phyloP scores from a whole-genome alignment of 2,888 invertebrate species.

The Plebejus anna region DNA sequence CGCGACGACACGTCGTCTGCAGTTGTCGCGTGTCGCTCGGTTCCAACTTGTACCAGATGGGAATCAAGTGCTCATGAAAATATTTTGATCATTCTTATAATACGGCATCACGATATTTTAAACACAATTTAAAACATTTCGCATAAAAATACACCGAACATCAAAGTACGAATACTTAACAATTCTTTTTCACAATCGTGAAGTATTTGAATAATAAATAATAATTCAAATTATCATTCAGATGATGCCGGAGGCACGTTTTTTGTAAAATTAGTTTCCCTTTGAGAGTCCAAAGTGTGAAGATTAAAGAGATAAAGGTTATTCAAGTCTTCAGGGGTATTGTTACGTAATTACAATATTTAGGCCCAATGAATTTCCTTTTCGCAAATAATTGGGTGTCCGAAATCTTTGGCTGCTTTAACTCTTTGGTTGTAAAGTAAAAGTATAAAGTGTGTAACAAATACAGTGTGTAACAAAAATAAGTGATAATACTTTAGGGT shows the following conservation, averaged over 20 bases:
- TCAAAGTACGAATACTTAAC: constrained; percentile 15
- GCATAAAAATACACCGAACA: neutral
- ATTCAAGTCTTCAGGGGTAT: neutral
- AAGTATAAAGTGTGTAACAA: too few species aligned
- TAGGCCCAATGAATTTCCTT: neutral
- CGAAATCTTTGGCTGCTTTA: neutral
- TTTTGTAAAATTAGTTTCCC: constrained; percentile 30
- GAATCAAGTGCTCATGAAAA: neutral
- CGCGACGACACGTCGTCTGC: too few species aligned
- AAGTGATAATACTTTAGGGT: too few species aligned
- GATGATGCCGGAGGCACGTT: neutral
- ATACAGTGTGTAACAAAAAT: too few species aligned
- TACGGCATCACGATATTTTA: neutral
- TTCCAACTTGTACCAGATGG: too few species aligned
- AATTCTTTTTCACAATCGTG: constrained; percentile 18
- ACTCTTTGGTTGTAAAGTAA: neutral
- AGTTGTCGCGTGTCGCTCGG: too few species aligned
- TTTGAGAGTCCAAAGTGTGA: constrained; percentile 27
- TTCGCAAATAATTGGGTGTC: neutral
- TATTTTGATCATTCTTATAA: neutral
- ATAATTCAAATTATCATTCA: constrained; percentile 10
- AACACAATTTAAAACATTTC: neutral
- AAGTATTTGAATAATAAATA: constrained; percentile 23
- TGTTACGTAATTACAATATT: constrained; percentile 16
- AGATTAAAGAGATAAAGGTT: constrained; percentile 28